A percentile compares a stretch with the other conserved stretches of the same genome.
phyloP scores from a whole-genome alignment of 2,113 vertebrate species.

The Lepus timidus region DNA sequence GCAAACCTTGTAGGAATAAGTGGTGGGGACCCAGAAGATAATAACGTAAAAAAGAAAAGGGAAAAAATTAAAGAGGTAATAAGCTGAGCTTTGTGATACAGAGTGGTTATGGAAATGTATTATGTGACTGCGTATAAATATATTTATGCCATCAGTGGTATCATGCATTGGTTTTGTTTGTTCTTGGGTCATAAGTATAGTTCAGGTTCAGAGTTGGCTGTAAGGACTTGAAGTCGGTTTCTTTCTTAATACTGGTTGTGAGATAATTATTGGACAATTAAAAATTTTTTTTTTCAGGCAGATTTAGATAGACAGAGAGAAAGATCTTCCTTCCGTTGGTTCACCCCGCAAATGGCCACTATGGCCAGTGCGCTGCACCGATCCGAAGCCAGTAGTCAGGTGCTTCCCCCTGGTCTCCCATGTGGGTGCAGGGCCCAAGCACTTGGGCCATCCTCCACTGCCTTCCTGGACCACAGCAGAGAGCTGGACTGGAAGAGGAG shows the following conservation, averaged over 20 bases:
- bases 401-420: too few species aligned
- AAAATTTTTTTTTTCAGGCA: neutral
- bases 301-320: too few species aligned
- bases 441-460: too few species aligned
- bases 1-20: conserved; percentile 95
- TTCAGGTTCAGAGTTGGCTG: neutral
- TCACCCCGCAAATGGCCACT: too few species aligned
- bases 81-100: neutral
- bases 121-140: neutral
- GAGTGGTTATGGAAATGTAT: neutral
- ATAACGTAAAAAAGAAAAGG: conserved; percentile 93
- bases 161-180: neutral
- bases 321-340: too few species aligned
- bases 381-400: too few species aligned
- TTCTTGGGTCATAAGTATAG: conserved; percentile 6
- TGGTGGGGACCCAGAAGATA: conserved; percentile 94
- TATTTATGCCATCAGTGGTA: neutral
- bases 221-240: neutral
- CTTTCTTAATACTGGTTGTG: conserved; percentile 13
- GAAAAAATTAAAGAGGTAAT: conserved; percentile 99
- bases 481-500: too few species aligned
- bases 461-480: too few species aligned
- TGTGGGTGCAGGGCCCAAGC: too few species aligned
- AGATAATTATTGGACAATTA: conserved; percentile 11
- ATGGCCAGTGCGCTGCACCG: too few species aligned